These are phyloP conservation scores for Microctenopoma steveboyesi DNA, from an alignment of 2,797 vertebrate genomes.

Conservation along the genomic window DNA sequence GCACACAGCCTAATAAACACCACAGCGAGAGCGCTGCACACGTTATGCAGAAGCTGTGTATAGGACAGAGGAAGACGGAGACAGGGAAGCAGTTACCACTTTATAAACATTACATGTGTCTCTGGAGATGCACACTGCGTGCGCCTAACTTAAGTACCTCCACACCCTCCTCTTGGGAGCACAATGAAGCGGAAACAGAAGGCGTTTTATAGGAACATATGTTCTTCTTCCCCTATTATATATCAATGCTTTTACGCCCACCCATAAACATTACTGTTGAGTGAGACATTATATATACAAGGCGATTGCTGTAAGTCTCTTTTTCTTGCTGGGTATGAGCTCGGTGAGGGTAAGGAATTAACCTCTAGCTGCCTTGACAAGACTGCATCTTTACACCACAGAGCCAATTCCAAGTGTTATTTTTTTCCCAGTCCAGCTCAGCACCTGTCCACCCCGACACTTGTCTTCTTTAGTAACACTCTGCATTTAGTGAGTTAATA, in stretches of 20 bases:
- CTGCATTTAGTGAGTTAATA: not conserved
- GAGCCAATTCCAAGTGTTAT: slow-evolving; percentile 28
- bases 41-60: slow-evolving; percentile 43
- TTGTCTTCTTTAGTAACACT: not conserved
- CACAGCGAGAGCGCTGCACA: slow-evolving; percentile 15
- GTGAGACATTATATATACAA: slow-evolving; percentile 70
- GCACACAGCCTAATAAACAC: slow-evolving; percentile 56
- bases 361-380: slow-evolving; percentile 49
- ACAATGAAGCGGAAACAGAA: slow-evolving; percentile 78
- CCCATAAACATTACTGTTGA: slow-evolving; percentile 78
- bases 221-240: slow-evolving; percentile 76
- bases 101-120: slow-evolving; percentile 80
- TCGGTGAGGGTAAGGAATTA: slow-evolving; percentile 56
- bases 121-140: slow-evolving; percentile 66
- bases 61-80: slow-evolving; percentile 47
- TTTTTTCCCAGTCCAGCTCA: slow-evolving; percentile 7
- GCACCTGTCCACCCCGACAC: not conserved
- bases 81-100: slow-evolving; percentile 71
- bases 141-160: slow-evolving; percentile 79
- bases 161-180: slow-evolving; percentile 76
- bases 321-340: slow-evolving; percentile 55
- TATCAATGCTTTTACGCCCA: slow-evolving; percentile 79
- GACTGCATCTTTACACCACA: slow-evolving; percentile 24
- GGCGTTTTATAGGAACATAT: slow-evolving; percentile 85
- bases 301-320: slow-evolving; percentile 48